Conservation (phyloP, 1,140 invertebrate genomes). For the Drosophila kepulauana region DNA sequence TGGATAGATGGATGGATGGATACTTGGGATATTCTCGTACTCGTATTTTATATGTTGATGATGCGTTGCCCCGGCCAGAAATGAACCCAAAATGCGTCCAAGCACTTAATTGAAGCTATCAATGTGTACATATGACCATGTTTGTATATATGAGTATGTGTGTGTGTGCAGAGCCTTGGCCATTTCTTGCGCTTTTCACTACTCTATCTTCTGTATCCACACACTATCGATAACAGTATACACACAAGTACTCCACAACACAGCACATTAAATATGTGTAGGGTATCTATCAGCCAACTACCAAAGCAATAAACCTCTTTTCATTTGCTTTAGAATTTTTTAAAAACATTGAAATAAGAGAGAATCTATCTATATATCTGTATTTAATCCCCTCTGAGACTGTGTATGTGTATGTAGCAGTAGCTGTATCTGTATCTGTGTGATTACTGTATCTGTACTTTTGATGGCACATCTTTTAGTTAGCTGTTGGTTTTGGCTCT, state of each 20-base stretch:
- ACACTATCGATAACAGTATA: too few relatives aligned
- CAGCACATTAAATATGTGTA: too few relatives aligned
- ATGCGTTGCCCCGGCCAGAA: constrained; percentile 26
- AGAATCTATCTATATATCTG: constrained; percentile 12
- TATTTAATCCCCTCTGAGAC: too few relatives aligned
- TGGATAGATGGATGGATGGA: constrained; percentile 9
- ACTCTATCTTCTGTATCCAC: not conserved
- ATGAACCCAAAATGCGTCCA: constrained; percentile 71
- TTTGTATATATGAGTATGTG: not conserved
- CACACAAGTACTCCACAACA: too few relatives aligned
- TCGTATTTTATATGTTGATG: constrained; percentile 10
- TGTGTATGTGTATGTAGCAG: too few relatives aligned
- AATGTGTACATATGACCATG: constrained; percentile 40
- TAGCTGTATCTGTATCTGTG: not conserved
- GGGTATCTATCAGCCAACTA: too few relatives aligned
- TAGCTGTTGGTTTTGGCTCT: not conserved
- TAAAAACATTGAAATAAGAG: not conserved
- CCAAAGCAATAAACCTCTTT: too few relatives aligned
- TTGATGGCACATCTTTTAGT: too few relatives aligned
- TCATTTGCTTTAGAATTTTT: too few relatives aligned
- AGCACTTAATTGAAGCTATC: constrained; percentile 80
- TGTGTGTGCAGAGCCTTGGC: constrained; percentile 12
- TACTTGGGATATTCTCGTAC: constrained; percentile 1
- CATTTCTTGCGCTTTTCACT: constrained; percentile 29
- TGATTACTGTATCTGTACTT: not conserved